A percentile compares a stretch with the other conserved stretches of the same genome.
phyloP scores from a whole-genome alignment of 2,797 vertebrate genomes.

The Coreius guichenoti region DNA sequence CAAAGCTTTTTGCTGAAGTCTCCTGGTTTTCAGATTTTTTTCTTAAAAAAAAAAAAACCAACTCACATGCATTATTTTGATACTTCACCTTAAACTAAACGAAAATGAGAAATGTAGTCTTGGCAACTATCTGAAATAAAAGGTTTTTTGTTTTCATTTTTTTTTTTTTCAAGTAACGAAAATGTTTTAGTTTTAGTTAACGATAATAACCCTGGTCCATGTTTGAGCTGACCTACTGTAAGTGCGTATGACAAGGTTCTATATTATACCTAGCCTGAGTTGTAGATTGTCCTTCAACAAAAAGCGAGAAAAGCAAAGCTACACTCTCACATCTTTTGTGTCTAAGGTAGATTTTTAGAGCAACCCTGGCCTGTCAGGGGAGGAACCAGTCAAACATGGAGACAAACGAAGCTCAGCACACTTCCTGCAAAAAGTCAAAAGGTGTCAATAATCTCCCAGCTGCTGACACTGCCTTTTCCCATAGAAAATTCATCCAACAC shows the following conservation, averaged over 20 bases:
- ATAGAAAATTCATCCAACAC: slow-evolving; percentile 58
- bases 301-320: slow-evolving; percentile 15
- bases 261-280: slow-evolving; percentile 25
- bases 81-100: too few species aligned
- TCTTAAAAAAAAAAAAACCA: too few species aligned
- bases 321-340: slow-evolving; percentile 11
- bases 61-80: too few species aligned
- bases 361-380: slow-evolving; percentile 26
- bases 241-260: background rate
- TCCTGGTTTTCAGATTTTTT: background rate
- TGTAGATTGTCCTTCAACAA: slow-evolving; percentile 23
- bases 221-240: background rate
- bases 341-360: slow-evolving; percentile 24
- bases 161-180: background rate
- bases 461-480: slow-evolving; percentile 66
- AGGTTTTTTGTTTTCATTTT: background rate
- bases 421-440: slow-evolving; percentile 53
- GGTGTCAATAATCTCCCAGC: slow-evolving; percentile 71
- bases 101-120: background rate
- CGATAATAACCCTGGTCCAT: background rate
- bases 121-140: background rate
- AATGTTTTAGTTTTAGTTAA: background rate
- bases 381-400: slow-evolving; percentile 43
- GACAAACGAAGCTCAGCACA: slow-evolving; percentile 58
- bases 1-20: background rate